Percentiles rank a stretch among this genome's conserved stretches.
phyloP scores from a whole-genome alignment of 1,140 invertebrate genomes.

The Aphaenogaster floridana region DNA sequence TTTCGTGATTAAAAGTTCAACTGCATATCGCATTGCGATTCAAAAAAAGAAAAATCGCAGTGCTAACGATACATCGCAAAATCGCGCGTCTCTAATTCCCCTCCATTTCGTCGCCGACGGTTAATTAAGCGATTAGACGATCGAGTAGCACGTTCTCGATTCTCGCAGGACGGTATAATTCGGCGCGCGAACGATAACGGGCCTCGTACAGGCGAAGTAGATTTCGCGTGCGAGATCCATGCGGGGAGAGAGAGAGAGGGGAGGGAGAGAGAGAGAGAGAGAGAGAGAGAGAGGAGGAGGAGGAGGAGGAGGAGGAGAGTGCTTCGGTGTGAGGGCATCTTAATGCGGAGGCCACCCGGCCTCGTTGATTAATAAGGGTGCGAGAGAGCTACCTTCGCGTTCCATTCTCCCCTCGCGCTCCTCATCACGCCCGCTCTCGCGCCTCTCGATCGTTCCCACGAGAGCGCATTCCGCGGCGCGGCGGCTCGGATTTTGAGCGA shows the following conservation, averaged over 20 bases:
- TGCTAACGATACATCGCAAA: no score
- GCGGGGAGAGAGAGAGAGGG: background rate
- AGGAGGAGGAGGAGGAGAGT: no score
- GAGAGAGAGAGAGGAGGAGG: background rate
- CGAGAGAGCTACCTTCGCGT: slow-evolving; percentile 57
- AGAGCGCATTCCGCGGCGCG: slow-evolving; percentile 37
- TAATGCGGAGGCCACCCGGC: slow-evolving; percentile 49
- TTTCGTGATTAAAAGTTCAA: no score
- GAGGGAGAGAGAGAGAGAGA: no score
- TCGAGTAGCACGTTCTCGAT: slow-evolving; percentile 4
- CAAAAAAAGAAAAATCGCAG: no score
- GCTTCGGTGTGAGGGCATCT: slow-evolving; percentile 23
- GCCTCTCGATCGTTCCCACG: slow-evolving; percentile 45
- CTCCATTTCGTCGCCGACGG: slow-evolving; percentile 3
- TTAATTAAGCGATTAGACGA: slow-evolving; percentile 43
- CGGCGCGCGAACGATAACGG: background rate
- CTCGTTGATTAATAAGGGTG: slow-evolving; percentile 63
- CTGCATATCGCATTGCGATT: no score
- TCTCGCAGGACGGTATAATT: background rate
- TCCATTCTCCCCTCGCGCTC: slow-evolving; percentile 44
- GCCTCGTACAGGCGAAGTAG: no score
- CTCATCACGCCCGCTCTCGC: slow-evolving; percentile 10
- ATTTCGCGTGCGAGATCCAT: background rate
- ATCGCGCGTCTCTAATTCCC: no score
- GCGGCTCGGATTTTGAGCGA: slow-evolving; percentile 57